These are phyloP conservation scores for Dufourea novaeangliae DNA, from an alignment of 1,140 invertebrate genomes.

Conservation along the genomic window DNA sequence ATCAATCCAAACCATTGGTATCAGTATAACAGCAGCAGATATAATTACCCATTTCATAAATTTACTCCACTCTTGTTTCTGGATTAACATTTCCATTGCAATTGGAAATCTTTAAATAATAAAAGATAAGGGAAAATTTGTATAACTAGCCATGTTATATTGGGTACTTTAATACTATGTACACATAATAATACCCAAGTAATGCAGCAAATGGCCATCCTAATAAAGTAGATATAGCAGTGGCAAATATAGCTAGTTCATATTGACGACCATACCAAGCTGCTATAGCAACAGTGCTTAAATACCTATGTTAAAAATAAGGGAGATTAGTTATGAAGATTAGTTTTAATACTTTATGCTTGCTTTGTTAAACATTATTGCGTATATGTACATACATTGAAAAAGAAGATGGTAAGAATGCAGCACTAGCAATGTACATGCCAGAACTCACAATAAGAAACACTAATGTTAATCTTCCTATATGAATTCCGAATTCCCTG, in stretches of 20 bases:
- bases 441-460: conserved; percentile 94
- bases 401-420: conserved; percentile 97
- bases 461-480: conserved; percentile 91
- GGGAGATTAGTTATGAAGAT: conserved; percentile 32
- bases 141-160: conserved; percentile 30
- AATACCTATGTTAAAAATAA: conserved; percentile 82
- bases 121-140: conserved; percentile 6
- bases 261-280: conserved; percentile 93
- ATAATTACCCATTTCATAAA: conserved; percentile 90
- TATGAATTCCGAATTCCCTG: conserved; percentile 93
- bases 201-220: conserved; percentile 97
- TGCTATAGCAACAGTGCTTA: conserved; percentile 90
- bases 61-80: conserved; percentile 83
- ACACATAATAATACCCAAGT: conserved; percentile 84
- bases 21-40: conserved; percentile 86
- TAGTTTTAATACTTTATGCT: conserved; percentile 10
- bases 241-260: conserved; percentile 91
- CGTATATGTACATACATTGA: conserved; percentile 87
- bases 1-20: conserved; percentile 93
- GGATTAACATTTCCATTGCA: conserved; percentile 91
- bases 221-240: conserved; percentile 89
- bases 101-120: conserved; percentile 88
- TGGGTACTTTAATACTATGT: conserved; percentile 8
- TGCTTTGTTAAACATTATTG: conserved; percentile 31
- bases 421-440: conserved; percentile 94